phyloP scores from a whole-genome alignment of 2,888 invertebrate genomes.

The Parnassius apollo region DNA sequence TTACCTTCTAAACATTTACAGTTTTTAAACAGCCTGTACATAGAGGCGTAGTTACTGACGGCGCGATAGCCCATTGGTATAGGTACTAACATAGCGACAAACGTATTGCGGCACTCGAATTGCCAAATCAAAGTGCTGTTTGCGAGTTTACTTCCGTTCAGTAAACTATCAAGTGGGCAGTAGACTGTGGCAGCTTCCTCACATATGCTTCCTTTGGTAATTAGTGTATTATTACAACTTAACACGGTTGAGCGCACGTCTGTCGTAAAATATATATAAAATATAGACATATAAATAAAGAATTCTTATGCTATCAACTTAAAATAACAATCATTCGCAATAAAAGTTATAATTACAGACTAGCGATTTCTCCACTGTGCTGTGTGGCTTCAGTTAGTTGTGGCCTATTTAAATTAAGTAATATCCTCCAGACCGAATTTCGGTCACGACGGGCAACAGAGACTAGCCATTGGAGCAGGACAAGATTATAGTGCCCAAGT shows the following conservation, averaged over 20 bases:
- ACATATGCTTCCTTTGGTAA: conserved; percentile 1
- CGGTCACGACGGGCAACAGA: too few relatives aligned
- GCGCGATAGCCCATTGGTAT: conserved; percentile 36
- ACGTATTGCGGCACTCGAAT: conserved; percentile 61
- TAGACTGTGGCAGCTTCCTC: not conserved
- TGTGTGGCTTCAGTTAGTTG: too few relatives aligned
- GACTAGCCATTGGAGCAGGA: too few relatives aligned
- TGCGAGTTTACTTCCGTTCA: conserved; percentile 32
- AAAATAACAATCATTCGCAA: too few relatives aligned
- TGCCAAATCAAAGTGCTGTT: conserved; percentile 56
- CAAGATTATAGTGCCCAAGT: too few relatives aligned
- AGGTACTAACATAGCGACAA: not conserved
- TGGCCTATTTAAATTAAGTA: too few relatives aligned
- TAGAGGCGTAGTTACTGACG: conserved; percentile 43
- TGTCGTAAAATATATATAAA: not conserved
- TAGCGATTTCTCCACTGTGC: too few relatives aligned
- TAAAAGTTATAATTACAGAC: too few relatives aligned
- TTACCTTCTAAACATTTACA: too few relatives aligned
- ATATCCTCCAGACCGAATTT: too few relatives aligned
- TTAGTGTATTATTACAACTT: not conserved
- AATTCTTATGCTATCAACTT: too few relatives aligned
- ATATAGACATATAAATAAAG: too few relatives aligned
- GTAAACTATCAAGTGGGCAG: conserved; percentile 28
- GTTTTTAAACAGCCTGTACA: conserved; percentile 48
- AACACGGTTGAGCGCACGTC: not conserved